Base-by-base conservation (phyloP, 64 coral and sea anemone genomes). In the Stylophora pistillata region DNA sequence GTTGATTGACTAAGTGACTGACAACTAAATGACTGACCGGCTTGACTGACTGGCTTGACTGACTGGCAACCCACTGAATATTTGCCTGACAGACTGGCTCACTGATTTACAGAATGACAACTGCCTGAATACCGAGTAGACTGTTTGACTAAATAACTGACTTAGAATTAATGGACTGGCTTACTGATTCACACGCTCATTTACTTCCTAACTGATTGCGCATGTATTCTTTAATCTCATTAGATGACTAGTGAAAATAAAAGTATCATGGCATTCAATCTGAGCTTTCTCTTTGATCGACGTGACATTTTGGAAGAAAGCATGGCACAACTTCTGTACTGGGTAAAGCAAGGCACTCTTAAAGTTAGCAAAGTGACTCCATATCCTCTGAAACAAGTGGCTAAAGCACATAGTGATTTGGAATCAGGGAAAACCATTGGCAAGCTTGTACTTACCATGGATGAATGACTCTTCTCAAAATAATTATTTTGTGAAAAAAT, bases 181-280 rank as follows among this genome's bases (percentile, higher is more conserved):
- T 53, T 21, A 28, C 26, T 9, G 17, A 68, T 68, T 28, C 9
- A 30, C 15, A 4, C 21, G 57, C 21, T 10, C 15, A 21, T 75
- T 18, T 1, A 20, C 7, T 5, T 41, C 66, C 20, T 9, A 23
- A 71, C 28, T n/a, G 10, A 26, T 71, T 71, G 23, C 7, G 26
- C 28, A 27, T n/a, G n/a, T n/a, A n/a, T 32, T 31, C 34, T 41
- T 10, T 77, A 61, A n/a, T 30, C 15, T 55, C 56, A 6, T 78
- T 53, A 99, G 96, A 93, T 99, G 93, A 99, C 93, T 9, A 82
- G 16, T 26, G 91, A 82, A n/a, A 99, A 95, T 75, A 95, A 93
- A 53, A 99, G 97, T 64, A 82, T 99, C 27, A 93, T 99, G 93
- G 97, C 83, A 58, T 99, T 99, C 73, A 95, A 99, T 78, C 82